phyloP scores from a whole-genome alignment of 2,888 invertebrate species.

The Drosophila prostipennis region DNA sequence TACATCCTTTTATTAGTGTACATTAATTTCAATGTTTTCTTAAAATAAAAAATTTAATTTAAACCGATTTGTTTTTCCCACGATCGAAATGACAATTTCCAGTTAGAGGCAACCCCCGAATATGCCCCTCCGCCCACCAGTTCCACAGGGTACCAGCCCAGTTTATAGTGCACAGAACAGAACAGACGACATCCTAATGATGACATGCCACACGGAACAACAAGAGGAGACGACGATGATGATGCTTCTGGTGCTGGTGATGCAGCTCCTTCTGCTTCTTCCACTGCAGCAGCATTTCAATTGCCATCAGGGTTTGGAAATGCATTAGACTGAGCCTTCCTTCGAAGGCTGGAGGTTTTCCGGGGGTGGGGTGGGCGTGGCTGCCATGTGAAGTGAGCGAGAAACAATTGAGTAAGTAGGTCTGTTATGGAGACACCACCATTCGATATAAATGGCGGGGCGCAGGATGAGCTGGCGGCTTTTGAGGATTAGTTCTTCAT shows the following conservation, averaged over 20 bases:
- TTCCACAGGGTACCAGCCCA: conserved; percentile 14
- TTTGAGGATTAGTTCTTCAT: conserved; percentile 13
- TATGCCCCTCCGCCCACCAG: background rate
- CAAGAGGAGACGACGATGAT: conserved; percentile 34
- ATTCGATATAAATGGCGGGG: too few species aligned
- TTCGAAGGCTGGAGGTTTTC: background rate
- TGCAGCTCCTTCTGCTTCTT: conserved; percentile 27
- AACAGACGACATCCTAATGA: conserved; percentile 66
- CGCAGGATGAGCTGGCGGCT: background rate
- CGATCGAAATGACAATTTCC: too few species aligned
- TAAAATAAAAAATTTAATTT: too few species aligned
- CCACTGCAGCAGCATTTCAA: conserved; percentile 38
- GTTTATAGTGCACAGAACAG: conserved; percentile 58
- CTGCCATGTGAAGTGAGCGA: conserved; percentile 39
- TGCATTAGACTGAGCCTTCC: conserved; percentile 54
- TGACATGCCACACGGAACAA: conserved; percentile 65
- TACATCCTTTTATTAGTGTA: too few species aligned
- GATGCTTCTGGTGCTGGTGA: conserved; percentile 9
- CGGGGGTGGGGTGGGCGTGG: background rate
- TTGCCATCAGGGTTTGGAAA: conserved; percentile 47
- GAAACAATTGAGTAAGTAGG: conserved; percentile 49
- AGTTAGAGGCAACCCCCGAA: too few species aligned
- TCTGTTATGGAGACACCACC: conserved; percentile 28
- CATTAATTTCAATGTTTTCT: too few species aligned
- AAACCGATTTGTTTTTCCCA: too few species aligned